Base-by-base conservation (phyloP, 2,113 vertebrate genomes). In the Dunckerocampus dactyliophorus region DNA sequence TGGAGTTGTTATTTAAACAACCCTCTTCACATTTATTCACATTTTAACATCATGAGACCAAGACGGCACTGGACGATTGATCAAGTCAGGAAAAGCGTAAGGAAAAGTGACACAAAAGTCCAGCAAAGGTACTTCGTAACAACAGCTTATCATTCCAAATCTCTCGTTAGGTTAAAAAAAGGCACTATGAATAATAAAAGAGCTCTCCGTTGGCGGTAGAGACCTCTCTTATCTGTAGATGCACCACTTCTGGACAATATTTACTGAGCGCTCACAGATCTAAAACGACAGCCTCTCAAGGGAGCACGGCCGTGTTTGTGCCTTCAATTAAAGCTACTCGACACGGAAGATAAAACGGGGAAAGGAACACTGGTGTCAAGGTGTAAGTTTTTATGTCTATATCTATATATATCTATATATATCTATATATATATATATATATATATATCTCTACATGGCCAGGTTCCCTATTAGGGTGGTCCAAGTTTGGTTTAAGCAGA, bases 401-500 rank as follows among this genome's bases (percentile, higher is more conserved):
- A 70, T 79, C 73, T n/a, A n/a, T n/a, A n/a, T n/a, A n/a, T n/a
- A n/a, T n/a, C n/a, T n/a, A n/a, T n/a, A n/a, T n/a, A n/a, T n/a
- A n/a, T n/a, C n/a, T n/a, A n/a, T n/a, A n/a, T n/a, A n/a, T n/a
- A n/a, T n/a, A n/a, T n/a, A n/a, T n/a, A n/a, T n/a, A n/a, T n/a
- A n/a, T n/a, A n/a, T n/a, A n/a, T n/a, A n/a, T n/a, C n/a, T n/a
- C n/a, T 61, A 48, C 45, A 43, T n/a, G 42, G 16, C 37, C 55
- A 67, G 49, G 60, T 51, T 65, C 59, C 9, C 57, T 28, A 51
- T 60, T 31, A 53, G 39, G 39, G 45, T 21, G 39, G 42, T 51
- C 60, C 0, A 57, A 67, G 39, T 66, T 54, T 49, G 21, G 65
- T 68, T 68, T 42, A 80, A 74, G 67, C 13, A 50, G 65, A 72